Evolutionary conservation across 2,888 invertebrate genomes (phyloP), one percentile per base, ranked within the genome.

Genomic region (Carcina quercana): DNA sequence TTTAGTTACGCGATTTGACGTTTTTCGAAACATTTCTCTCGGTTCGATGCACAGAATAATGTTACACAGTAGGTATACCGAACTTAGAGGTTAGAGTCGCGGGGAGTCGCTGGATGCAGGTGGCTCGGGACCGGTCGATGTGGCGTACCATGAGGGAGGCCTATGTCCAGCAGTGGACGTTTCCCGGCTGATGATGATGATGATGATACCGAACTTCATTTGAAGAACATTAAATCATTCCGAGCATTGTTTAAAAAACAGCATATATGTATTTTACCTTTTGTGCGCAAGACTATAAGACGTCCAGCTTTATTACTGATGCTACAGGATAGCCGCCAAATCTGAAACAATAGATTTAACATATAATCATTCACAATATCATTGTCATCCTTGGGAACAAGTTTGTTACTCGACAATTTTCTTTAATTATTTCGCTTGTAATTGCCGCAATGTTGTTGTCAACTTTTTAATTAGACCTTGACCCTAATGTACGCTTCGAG

Each of bases 1-100:
- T 75, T 63, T 59, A 61, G 63, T 60, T 65, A 58, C 59, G 52
- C 52, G 60, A 61, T 59, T 40, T 42, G 41, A 32, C 36, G 39
- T 43, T 49, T 31, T 51, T 46, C 43, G 35, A n/a, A 32, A 24
- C 32, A 37, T 38, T n/a, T n/a, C n/a, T n/a, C 38, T 30, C 40
- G 47, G 30, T 43, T 37, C 37, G 42, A 35, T 43, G 29, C 37
- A 25, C 34, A 30, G 37, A 38, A 15, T 29, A 5, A 28, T 25
- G 21, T 22, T 20, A n/a, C n/a, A n/a, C n/a, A n/a, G n/a, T n/a
- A n/a, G n/a, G n/a, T n/a, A n/a, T n/a, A n/a, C n/a, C n/a, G n/a
- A n/a, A n/a, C n/a, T n/a, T n/a, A n/a, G n/a, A n/a, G n/a, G n/a
- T n/a, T n/a, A n/a, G n/a, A n/a, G n/a, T n/a, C n/a, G n/a, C n/a